Conservation (phyloP, 2,888 invertebrate genomes). For the Camptogramma bilineatum region DNA sequence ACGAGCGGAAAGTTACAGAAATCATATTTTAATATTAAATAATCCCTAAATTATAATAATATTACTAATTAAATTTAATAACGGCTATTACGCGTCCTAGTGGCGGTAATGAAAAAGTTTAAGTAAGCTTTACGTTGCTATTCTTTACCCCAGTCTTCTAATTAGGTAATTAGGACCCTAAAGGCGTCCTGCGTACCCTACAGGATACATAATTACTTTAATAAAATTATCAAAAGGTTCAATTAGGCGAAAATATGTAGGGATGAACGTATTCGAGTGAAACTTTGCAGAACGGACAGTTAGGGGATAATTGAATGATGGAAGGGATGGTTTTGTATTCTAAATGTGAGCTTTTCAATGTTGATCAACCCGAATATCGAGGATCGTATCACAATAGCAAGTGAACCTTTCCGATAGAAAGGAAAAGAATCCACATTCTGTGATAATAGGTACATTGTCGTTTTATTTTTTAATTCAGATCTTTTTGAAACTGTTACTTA, state of each 20-base stretch:
- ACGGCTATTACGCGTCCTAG: slow-evolving; percentile 25
- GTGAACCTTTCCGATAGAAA: slow-evolving; percentile 18
- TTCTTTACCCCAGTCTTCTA: slow-evolving; percentile 19
- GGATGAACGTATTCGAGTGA: slow-evolving; percentile 36
- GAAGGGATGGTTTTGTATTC: slow-evolving; percentile 41
- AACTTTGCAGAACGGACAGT: slow-evolving; percentile 29
- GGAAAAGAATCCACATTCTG: slow-evolving; percentile 1
- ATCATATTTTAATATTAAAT: slow-evolving; percentile 8
- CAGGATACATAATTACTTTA: slow-evolving; percentile 29
- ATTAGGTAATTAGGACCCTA: slow-evolving; percentile 27
- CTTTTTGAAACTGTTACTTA: no score
- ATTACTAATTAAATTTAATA: slow-evolving; percentile 28
- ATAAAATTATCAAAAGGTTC: slow-evolving; percentile 42
- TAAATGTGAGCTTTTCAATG: slow-evolving; percentile 40
- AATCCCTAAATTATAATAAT: slow-evolving; percentile 12
- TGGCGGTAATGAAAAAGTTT: slow-evolving; percentile 26
- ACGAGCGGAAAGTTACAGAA: slow-evolving; percentile 1
- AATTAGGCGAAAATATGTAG: slow-evolving; percentile 40
- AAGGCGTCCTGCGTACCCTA: slow-evolving; percentile 11
- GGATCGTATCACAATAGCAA: slow-evolving; percentile 18
- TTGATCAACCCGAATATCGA: slow-evolving; percentile 24
- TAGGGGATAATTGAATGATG: slow-evolving; percentile 43
- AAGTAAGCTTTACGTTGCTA: slow-evolving; percentile 26
- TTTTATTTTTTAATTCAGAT: no score
- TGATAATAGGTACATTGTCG: no score